A percentile compares a stretch with the other conserved stretches of the same genome.
phyloP scores from a whole-genome alignment of 2,113 vertebrate species.

The Pomatostomus ruficeps region DNA sequence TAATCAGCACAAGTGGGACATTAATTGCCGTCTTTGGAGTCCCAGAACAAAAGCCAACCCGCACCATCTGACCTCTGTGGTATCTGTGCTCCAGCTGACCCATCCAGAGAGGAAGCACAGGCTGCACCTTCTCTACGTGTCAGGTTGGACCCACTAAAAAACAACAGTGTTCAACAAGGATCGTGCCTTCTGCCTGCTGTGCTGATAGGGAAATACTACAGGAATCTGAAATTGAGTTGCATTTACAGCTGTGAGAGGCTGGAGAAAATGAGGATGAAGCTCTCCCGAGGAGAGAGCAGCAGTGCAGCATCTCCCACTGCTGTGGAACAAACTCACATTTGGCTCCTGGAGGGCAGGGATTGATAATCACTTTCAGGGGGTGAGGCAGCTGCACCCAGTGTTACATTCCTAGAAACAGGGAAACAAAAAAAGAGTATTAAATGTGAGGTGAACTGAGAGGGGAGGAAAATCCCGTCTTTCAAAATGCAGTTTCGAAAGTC shows the following conservation, averaged over 20 bases:
- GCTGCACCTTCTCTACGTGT: rapidly evolving
- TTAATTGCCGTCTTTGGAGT: not conserved
- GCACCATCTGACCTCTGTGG: not conserved
- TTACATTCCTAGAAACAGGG: not conserved
- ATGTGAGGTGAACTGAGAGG: not conserved
- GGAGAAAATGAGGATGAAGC: not conserved
- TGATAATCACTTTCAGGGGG: rapidly evolving
- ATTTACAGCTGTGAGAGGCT: not conserved
- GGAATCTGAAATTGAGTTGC: not conserved
- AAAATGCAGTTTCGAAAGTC: not conserved
- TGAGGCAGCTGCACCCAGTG: not conserved
- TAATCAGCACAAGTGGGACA: not conserved
- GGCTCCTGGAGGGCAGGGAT: not conserved
- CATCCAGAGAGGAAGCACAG: not conserved
- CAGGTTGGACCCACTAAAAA: not conserved
- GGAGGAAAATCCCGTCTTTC: not conserved
- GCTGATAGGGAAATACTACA: not conserved
- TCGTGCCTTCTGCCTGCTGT: not conserved
- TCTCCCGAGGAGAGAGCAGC: rapidly evolving
- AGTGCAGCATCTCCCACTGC: not conserved
- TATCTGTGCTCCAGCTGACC: not conserved
- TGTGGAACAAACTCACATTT: not conserved
- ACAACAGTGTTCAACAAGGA: not conserved
- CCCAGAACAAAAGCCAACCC: not conserved
- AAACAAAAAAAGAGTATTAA: not conserved